Evolutionary conservation across 2,113 vertebrate species (phyloP).

Genomic region (Onychorhynchus coronatus): DNA sequence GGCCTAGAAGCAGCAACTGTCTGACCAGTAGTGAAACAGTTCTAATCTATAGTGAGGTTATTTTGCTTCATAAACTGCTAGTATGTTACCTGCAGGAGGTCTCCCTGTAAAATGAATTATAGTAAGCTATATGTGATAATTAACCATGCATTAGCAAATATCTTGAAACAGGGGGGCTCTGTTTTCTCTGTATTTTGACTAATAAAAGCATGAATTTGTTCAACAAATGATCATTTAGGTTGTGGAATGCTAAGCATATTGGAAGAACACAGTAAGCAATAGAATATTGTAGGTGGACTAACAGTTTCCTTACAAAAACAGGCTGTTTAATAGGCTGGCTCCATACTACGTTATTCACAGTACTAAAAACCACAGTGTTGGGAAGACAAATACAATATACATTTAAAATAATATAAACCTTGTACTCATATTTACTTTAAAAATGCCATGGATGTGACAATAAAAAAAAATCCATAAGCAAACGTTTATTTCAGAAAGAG

Average conservation of each 20-base stretch:
- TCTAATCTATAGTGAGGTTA: constrained; percentile 86
- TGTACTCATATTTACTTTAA: constrained; percentile 79
- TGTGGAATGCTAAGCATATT: constrained; percentile 82
- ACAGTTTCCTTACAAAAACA: constrained; percentile 85
- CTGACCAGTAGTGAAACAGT: constrained; percentile 79
- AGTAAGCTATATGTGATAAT: constrained; percentile 89
- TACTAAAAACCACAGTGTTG: constrained; percentile 78
- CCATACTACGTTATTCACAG: constrained; percentile 81
- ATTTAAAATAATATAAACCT: constrained; percentile 82
- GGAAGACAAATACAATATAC: constrained; percentile 85
- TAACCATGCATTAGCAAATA: constrained; percentile 88
- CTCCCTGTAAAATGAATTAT: constrained; percentile 86
- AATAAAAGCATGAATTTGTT: constrained; percentile 88
- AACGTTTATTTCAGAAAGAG: constrained; percentile 67
- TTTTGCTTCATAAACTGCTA: constrained; percentile 87
- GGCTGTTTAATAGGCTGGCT: constrained; percentile 82
- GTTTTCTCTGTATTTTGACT: constrained; percentile 84
- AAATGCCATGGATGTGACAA: constrained; percentile 77
- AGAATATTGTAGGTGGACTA: constrained; percentile 79
- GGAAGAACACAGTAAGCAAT: constrained; percentile 81
- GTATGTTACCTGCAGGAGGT: constrained; percentile 84
- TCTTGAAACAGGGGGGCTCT: constrained; percentile 83
- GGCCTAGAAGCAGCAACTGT: constrained; percentile 84
- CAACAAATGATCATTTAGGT: constrained; percentile 88
- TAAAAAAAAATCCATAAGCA: constrained; percentile 65